phyloP scores from a whole-genome alignment of 2,797 vertebrate species.

The Manis pentadactyla region DNA sequence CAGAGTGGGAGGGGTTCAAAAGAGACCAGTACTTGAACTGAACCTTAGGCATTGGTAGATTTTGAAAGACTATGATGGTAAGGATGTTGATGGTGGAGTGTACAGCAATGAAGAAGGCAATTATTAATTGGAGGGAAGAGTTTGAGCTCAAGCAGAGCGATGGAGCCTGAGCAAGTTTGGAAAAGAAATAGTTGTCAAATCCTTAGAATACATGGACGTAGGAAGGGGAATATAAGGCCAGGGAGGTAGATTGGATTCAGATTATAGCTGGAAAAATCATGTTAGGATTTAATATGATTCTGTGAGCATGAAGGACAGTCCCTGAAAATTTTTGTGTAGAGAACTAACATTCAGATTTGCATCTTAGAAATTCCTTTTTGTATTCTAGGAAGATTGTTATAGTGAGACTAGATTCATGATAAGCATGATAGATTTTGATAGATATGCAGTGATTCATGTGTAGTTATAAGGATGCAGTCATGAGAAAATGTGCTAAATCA shows the following conservation, averaged over 20 bases:
- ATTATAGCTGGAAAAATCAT: not conserved
- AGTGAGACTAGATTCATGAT: not conserved
- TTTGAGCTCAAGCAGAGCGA: not conserved
- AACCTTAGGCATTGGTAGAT: not conserved
- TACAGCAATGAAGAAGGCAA: not conserved
- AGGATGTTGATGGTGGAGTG: too few species aligned
- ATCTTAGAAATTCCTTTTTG: not conserved
- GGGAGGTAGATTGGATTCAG: not conserved
- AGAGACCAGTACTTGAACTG: not conserved
- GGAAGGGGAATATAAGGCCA: not conserved
- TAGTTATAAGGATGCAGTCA: not conserved
- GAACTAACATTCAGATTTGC: not conserved
- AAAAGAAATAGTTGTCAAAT: not conserved
- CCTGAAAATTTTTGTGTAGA: not conserved
- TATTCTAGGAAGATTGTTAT: not conserved
- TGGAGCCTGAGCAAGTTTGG: not conserved
- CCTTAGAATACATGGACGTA: not conserved
- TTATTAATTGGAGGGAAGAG: not conserved
- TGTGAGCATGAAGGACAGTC: not conserved
- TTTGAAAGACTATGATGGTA: constrained; percentile 5
- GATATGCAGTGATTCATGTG: not conserved
- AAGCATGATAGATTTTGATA: not conserved
- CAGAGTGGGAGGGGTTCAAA: not conserved
- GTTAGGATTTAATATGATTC: not conserved
- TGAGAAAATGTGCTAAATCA: constrained; percentile 15